A percentile compares a stretch with the other conserved stretches of the same genome.
phyloP scores from a whole-genome alignment of 2,797 vertebrate species.

The Neoniphon sammara region DNA sequence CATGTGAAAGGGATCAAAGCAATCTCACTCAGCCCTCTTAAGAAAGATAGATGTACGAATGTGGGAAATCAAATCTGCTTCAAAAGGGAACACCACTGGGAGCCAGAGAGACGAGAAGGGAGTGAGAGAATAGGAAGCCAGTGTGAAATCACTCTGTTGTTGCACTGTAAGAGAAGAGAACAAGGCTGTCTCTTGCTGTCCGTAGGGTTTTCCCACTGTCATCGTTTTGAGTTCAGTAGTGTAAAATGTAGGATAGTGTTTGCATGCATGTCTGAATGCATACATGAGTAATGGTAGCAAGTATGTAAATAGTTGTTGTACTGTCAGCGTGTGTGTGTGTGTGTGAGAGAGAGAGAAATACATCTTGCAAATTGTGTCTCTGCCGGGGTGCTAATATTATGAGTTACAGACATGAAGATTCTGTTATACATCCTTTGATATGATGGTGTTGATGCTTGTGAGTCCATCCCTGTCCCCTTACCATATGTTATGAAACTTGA shows the following conservation, averaged over 20 bases:
- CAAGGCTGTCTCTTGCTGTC: conserved; percentile 59
- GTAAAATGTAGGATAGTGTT: conserved; percentile 25
- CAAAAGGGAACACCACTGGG: conserved; percentile 72
- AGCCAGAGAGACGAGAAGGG: conserved; percentile 59
- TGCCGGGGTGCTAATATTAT: conserved; percentile 3
- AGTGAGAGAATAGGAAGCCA: conserved; percentile 61
- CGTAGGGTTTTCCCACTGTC: conserved; percentile 30
- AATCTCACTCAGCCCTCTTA: conserved; percentile 68
- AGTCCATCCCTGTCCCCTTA: conserved; percentile 42
- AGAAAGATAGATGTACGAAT: conserved; percentile 71
- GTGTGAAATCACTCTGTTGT: conserved; percentile 69
- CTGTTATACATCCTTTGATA: conserved; percentile 61
- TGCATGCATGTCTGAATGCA: conserved; percentile 1
- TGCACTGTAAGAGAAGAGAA: conserved; percentile 53
- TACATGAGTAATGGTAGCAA: neutral
- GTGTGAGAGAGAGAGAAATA: neutral
- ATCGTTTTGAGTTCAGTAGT: conserved; percentile 34
- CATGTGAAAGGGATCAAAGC: conserved; percentile 74
- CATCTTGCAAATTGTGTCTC: conserved; percentile 8
- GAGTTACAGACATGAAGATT: conserved; percentile 46
- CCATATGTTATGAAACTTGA: conserved; percentile 66
- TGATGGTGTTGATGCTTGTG: conserved; percentile 48
- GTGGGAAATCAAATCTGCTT: conserved; percentile 72
- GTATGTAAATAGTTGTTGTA: neutral
- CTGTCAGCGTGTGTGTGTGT: neutral